Percentiles rank a stretch among this genome's conserved stretches.
These are phyloP conservation scores for Budorcas taxicolor DNA, from an alignment of 2,113 vertebrate species.

Conservation along the genomic window DNA sequence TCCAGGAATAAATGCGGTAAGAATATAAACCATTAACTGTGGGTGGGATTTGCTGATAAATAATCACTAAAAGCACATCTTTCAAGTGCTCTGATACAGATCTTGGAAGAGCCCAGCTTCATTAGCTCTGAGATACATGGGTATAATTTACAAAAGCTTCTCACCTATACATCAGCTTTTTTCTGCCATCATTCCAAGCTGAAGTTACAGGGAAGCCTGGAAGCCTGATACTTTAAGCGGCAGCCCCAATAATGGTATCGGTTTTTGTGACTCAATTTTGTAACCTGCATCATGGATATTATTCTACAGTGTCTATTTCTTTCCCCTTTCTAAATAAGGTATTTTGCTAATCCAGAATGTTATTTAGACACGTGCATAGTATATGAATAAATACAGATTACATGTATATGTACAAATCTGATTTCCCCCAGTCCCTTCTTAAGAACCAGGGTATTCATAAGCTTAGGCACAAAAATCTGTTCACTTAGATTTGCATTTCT, in stretches of 20 bases:
- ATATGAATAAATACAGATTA: not conserved
- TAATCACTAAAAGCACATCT: not conserved
- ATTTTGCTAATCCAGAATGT: not conserved
- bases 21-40: not conserved
- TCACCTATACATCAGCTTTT: not conserved
- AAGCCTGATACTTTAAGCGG: not conserved
- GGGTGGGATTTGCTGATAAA: not conserved
- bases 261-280: not conserved
- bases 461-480: not conserved
- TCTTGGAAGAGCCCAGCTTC: not conserved
- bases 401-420: not conserved
- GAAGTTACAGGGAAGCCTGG: not conserved
- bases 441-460: not conserved
- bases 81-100: not conserved
- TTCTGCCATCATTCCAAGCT: not conserved
- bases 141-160: not conserved
- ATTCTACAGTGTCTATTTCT: not conserved
- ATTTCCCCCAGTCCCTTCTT: not conserved
- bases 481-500: not conserved
- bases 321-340: not conserved
- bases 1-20: not conserved
- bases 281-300: not conserved
- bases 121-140: not conserved
- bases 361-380: not conserved
- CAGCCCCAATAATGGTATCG: too few relatives aligned